Conservation (phyloP, 2,888 invertebrate species). For the Xylophagus ater region DNA sequence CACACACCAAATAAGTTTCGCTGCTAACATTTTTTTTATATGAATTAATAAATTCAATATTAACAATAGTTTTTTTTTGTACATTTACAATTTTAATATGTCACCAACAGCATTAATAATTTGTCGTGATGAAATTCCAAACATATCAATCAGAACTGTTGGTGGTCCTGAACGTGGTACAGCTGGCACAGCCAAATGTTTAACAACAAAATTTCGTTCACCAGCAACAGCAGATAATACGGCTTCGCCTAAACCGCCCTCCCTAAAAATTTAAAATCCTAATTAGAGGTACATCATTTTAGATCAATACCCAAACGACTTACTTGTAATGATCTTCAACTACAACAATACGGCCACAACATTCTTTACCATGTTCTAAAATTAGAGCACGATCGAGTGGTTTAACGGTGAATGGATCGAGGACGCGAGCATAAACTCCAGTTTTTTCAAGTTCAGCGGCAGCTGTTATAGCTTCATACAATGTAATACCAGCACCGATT, state of each 20-base stretch:
- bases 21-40: too few relatives aligned
- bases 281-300: neutral
- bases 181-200: constrained; percentile 65
- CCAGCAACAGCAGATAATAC: constrained; percentile 70
- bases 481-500: constrained; percentile 88
- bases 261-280: constrained; percentile 21
- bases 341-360: constrained; percentile 73
- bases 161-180: constrained; percentile 93
- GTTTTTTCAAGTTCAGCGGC: constrained; percentile 57
- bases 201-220: constrained; percentile 58
- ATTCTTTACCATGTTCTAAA: constrained; percentile 61
- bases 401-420: constrained; percentile 95
- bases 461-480: constrained; percentile 82
- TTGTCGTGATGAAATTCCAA: constrained; percentile 74
- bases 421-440: constrained; percentile 67
- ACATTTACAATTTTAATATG: constrained; percentile 44
- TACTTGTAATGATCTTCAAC: constrained; percentile 97
- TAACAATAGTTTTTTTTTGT: neutral
- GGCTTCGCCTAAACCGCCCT: constrained; percentile 93
- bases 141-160: constrained; percentile 71
- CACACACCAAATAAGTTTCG: too few relatives aligned
- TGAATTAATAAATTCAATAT: neutral
- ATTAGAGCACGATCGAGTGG: constrained; percentile 79
- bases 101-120: constrained; percentile 60
- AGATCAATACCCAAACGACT: constrained; percentile 44